Conservation (phyloP, 2,888 invertebrate genomes). For the Eilema griseolum region DNA sequence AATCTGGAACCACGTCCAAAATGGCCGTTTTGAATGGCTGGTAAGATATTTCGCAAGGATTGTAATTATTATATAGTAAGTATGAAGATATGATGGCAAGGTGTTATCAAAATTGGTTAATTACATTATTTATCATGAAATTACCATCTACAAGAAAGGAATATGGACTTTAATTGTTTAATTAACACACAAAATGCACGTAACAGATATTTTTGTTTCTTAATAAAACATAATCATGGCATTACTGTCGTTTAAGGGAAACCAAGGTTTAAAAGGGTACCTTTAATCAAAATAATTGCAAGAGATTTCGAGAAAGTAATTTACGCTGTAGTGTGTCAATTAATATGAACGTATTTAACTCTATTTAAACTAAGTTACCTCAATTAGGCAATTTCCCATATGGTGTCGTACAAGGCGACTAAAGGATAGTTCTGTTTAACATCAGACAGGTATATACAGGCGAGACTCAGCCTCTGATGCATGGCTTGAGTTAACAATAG, state of each 20-base stretch:
- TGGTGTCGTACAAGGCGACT: too few relatives aligned
- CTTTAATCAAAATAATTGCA: conserved; percentile 6
- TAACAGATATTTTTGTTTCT: conserved; percentile 26
- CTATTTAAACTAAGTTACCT: too few relatives aligned
- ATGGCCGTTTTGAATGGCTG: too few relatives aligned
- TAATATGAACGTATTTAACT: too few relatives aligned
- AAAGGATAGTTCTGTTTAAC: too few relatives aligned
- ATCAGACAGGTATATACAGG: too few relatives aligned
- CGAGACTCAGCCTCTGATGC: too few relatives aligned
- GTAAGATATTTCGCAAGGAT: background rate
- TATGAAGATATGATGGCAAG: background rate
- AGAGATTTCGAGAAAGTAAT: background rate
- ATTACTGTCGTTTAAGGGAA: conserved; percentile 10
- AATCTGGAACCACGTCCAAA: too few relatives aligned
- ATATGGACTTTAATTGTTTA: conserved; percentile 34
- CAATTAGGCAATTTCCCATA: too few relatives aligned
- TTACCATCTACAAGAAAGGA: conserved; percentile 33
- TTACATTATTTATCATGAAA: conserved; percentile 42
- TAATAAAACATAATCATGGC: background rate
- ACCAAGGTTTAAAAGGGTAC: conserved; percentile 16
- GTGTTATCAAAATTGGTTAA: conserved; percentile 29
- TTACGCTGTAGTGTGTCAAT: background rate
- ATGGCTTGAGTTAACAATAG: too few relatives aligned
- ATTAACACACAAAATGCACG: conserved; percentile 39
- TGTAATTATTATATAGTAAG: background rate